These are phyloP conservation scores for Acanthoscelides obtectus DNA, from an alignment of 2,888 invertebrate genomes.

Conservation along the genomic window DNA sequence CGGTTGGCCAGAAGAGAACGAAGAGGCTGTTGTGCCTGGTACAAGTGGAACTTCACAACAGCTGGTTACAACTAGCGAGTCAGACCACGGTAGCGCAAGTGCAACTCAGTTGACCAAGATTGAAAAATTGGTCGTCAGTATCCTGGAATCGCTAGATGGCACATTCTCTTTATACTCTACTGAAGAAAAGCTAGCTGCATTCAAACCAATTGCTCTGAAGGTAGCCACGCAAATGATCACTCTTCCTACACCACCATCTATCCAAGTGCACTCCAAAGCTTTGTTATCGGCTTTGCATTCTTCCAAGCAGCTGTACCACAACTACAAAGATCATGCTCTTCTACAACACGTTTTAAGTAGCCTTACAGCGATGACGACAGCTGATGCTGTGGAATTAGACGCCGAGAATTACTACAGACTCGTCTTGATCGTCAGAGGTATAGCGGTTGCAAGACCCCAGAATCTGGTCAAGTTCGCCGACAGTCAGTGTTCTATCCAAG, in stretches of 20 bases:
- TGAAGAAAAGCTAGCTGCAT: conserved; percentile 49
- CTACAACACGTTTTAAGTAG: conserved; percentile 70
- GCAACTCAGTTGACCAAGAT: conserved; percentile 52
- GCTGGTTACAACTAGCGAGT: conserved; percentile 33
- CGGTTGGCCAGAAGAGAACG: conserved; percentile 95
- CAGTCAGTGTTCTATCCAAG: conserved; percentile 51
- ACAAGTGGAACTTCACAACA: conserved; percentile 22
- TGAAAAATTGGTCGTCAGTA: conserved; percentile 54
- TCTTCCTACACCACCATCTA: conserved; percentile 64
- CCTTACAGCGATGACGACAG: conserved; percentile 54
- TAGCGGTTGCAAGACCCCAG: conserved; percentile 78
- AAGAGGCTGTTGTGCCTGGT: conserved; percentile 55
- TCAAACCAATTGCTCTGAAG: conserved; percentile 57
- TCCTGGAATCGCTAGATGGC: conserved; percentile 70
- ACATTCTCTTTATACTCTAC: conserved; percentile 55
- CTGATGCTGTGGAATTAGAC: conserved; percentile 62
- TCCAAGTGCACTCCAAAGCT: conserved; percentile 76
- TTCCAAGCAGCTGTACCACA: conserved; percentile 71
- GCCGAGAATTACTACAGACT: conserved; percentile 88
- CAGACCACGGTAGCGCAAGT: conserved; percentile 42
- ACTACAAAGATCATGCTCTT: conserved; percentile 86
- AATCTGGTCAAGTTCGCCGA: conserved; percentile 70
- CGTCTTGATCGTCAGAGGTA: conserved; percentile 76
- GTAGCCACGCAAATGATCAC: conserved; percentile 63
- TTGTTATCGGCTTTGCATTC: conserved; percentile 76